Percentiles rank a stretch among this genome's conserved stretches.
Evolutionary conservation across 2,888 invertebrate species (phyloP).

Genomic region (Gastrophysa polygoni): DNA sequence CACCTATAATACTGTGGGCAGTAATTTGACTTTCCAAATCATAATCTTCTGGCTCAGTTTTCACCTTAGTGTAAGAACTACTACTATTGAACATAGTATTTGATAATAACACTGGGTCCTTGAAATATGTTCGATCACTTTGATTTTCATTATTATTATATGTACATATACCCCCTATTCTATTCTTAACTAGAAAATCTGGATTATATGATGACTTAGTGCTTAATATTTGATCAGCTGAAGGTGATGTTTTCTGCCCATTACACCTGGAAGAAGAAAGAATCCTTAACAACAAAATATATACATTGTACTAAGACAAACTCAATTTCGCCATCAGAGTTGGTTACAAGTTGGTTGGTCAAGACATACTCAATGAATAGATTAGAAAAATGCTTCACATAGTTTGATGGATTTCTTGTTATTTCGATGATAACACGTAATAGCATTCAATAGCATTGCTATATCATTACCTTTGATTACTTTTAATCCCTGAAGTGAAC

Average conservation of each 20-base stretch:
- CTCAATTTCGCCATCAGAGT: too few species aligned
- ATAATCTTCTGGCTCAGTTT: conserved; percentile 41
- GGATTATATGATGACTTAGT: conserved; percentile 34
- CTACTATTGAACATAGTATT: conserved; percentile 33
- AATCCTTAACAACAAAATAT: conserved; percentile 3
- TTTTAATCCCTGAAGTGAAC: conserved; percentile 51
- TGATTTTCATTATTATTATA: conserved; percentile 42
- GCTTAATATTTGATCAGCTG: conserved; percentile 40
- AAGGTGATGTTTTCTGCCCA: conserved; percentile 42
- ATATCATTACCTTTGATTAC: conserved; percentile 45
- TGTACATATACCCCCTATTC: conserved; percentile 36
- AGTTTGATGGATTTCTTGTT: too few species aligned
- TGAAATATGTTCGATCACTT: conserved; percentile 30
- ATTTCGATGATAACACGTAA: too few species aligned
- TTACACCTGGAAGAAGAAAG: conserved; percentile 44
- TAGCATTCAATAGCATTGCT: too few species aligned
- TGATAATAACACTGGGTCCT: conserved; percentile 31
- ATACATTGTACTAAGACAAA: background rate
- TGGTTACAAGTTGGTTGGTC: conserved; percentile 3
- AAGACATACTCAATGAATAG: too few species aligned
- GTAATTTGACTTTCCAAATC: conserved; percentile 50
- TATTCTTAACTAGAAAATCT: conserved; percentile 35
- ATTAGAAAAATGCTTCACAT: too few species aligned
- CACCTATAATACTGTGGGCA: conserved; percentile 59
- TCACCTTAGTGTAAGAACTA: conserved; percentile 42